Conservation (phyloP, 2,113 vertebrate genomes). For the Rhinolophus sinicus region DNA sequence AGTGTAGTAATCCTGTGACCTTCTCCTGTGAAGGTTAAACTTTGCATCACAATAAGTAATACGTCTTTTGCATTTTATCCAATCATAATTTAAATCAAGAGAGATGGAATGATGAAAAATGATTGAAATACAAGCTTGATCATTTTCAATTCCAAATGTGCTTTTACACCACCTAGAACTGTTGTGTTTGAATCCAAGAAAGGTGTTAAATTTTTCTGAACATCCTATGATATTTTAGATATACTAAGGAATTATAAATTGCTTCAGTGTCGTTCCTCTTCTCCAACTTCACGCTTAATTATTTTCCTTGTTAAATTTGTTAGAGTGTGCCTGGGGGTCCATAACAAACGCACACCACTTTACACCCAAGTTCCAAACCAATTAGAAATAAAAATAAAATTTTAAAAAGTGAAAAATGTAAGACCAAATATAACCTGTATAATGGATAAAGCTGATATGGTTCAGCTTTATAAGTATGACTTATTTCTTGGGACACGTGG, state of each 20-base stretch:
- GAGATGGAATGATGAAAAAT: not conserved
- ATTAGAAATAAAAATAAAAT: constrained; percentile 24
- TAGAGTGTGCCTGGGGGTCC: not conserved
- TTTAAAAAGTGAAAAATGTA: not conserved
- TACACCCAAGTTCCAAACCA: not conserved
- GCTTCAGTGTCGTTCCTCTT: not conserved
- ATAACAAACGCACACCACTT: not conserved
- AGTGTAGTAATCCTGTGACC: not conserved
- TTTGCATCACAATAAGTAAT: not conserved
- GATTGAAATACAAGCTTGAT: not conserved
- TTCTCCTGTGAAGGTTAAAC: not conserved
- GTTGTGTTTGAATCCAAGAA: not conserved
- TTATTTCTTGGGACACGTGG: not conserved
- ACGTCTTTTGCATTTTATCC: not conserved
- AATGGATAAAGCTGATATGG: constrained; percentile 9
- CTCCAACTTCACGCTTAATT: constrained; percentile 17
- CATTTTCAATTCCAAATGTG: not conserved
- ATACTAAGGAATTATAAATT: not conserved
- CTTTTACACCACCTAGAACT: not conserved
- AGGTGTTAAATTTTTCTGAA: not conserved
- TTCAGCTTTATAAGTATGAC: not conserved
- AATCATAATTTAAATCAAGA: not conserved
- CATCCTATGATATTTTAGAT: not conserved
- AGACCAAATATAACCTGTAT: not conserved
- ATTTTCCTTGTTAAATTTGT: not conserved